Evolutionary conservation across 2,888 invertebrate species (phyloP), one percentile per base, ranked within the genome.

Genomic region (Omphaloscelis lunosa): DNA sequence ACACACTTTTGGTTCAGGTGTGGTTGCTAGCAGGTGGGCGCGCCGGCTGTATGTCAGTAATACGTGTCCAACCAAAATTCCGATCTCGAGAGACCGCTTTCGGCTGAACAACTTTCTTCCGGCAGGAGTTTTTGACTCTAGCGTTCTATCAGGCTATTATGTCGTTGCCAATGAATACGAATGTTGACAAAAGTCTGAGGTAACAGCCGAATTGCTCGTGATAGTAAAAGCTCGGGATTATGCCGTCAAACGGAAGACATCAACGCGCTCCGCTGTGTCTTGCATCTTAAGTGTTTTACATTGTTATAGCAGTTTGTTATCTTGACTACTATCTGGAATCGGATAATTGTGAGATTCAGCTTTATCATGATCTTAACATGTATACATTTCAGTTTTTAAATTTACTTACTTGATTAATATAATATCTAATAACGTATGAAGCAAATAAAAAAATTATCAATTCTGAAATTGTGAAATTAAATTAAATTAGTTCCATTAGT

Each of bases 1-100:
- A 96, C 96, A 96, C 92, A 96, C 96, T 96, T 96, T 95, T 95
- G 93, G 93, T 92, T 95, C 96, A 95, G 95, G 95, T 95, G 95
- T 93, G 95, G 94, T 93, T 90, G 92, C 91, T 89, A 91, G 92
- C 95, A 95, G 95, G 96, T 95, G 96, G 95, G 96, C 93, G 96
- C 95, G 96, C 92, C 94, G 91, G 90, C 93, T 92, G 92, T 90
- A 91, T 93, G 92, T 92, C 93, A 93, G 91, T 92, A 90, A 93
- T 93, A 94, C 94, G 93, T 93, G 93, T 93, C 91, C 91, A 93
- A 93, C 95, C 94, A 95, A 96, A 96, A 96, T 96, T 95, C 96
- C 96, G 88, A 94, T 95, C 95, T 94, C 92, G 91, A 91, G 93
- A 91, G 93, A 93, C 95, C 92, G 95, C 96, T 96, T 96, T 96